Evolutionary conservation across 2,797 vertebrate genomes (phyloP).

Genomic region (Mormyrops boulengeri): DNA sequence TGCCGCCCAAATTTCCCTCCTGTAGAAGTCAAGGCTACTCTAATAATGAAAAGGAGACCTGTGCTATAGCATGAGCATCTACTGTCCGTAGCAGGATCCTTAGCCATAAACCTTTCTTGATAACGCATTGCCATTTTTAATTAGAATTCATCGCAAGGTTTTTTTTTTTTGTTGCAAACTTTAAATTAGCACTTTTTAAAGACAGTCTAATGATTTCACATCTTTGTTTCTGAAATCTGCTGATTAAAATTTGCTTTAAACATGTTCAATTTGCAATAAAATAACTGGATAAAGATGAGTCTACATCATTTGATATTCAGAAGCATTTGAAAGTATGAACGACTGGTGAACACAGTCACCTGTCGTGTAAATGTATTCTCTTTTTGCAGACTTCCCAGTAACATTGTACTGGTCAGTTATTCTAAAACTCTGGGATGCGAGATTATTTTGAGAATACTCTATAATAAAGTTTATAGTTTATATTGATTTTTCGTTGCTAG

Average conservation of each 20-base stretch:
- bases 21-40: background rate
- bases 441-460: background rate
- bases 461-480: background rate
- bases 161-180: background rate
- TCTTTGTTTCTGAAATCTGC: background rate
- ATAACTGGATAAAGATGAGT: background rate
- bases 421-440: background rate
- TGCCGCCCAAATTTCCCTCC: background rate
- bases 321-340: background rate
- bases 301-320: background rate
- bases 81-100: background rate
- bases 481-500: background rate
- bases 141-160: background rate
- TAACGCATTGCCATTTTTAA: background rate
- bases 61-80: background rate
- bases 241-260: background rate
- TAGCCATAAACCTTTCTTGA: background rate
- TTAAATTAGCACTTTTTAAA: background rate
- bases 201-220: background rate
- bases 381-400: background rate
- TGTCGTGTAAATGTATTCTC: background rate
- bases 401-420: background rate
- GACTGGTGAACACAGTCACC: background rate
- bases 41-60: background rate
- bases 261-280: background rate